Evolutionary conservation across 2,113 vertebrate species (phyloP), one percentile per base, ranked within the genome.

Genomic region (Leptobrachium leishanense): DNA sequence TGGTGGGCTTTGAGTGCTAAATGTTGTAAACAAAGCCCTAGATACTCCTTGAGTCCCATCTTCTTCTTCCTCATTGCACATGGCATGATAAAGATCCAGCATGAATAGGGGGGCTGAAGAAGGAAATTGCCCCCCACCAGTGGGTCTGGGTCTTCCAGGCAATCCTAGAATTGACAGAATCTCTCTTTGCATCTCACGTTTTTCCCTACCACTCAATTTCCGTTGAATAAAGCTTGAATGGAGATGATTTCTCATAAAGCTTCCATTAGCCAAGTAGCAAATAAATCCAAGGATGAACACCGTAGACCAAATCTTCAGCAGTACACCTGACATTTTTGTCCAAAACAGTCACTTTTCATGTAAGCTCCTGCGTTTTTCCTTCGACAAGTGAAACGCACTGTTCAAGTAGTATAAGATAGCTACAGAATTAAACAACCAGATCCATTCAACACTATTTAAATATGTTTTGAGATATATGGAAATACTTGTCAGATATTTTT

Each of bases 21-120:
- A 88, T 40, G 92, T 91, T 3, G 94, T 93, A 41, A 92, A 91
- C 3, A 84, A 91, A 74, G 86, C 83, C 0, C 85, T 79, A 44
- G 86, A 91, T 10, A 88, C 88, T 44, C 82, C 68, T 46, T 75
- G 81, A 10, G 46, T 64, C 79, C 72, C 70, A 80, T 77, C 82
- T 43, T 67, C 84, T 8, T 79, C 83, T 43, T 82, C 87, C 20
- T 94, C 94, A 0, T 84, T 88, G 3, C 94, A 94, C 91, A 96
- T 90, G 82, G 95, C 94, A 85, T 94, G 96, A 88, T 98, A 97
- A 9, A 98, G 91, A 81, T 97, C 96, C 85, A 98, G 89, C 97
- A 98, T 98, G 91, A 97, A 98, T 82, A 97, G 95, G 0, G 96
- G 96, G 0, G 96, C 95, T 0, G 96, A 96, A 20, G 94, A 94